phyloP scores from a whole-genome alignment of 2,888 invertebrate genomes.

The Amphipyra tragopoginis region DNA sequence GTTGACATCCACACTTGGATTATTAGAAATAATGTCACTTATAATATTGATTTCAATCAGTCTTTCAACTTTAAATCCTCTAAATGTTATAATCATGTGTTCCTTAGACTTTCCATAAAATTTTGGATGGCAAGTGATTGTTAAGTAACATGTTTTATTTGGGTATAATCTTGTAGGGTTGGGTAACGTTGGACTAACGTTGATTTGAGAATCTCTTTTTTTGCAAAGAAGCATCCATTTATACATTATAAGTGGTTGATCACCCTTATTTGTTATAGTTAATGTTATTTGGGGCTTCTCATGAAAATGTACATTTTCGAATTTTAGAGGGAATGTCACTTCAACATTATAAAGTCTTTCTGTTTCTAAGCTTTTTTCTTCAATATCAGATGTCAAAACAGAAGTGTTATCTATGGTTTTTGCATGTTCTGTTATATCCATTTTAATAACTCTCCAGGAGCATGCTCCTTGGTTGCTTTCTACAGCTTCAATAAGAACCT shows the following conservation, averaged over 20 bases:
- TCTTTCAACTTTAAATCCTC: slow-evolving; percentile 90
- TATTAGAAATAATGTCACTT: slow-evolving; percentile 52
- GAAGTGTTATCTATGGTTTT: slow-evolving; percentile 58
- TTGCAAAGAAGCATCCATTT: slow-evolving; percentile 87
- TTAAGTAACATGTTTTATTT: slow-evolving; percentile 77
- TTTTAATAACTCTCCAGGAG: slow-evolving; percentile 90
- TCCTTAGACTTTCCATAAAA: slow-evolving; percentile 91
- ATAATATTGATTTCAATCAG: slow-evolving; percentile 88
- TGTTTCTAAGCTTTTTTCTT: slow-evolving; percentile 66
- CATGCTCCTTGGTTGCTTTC: slow-evolving; percentile 92
- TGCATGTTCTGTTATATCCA: slow-evolving; percentile 67
- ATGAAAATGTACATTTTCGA: slow-evolving; percentile 83
- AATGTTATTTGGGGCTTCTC: slow-evolving; percentile 66
- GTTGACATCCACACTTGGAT: slow-evolving; percentile 14
- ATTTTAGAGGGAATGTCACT: slow-evolving; percentile 86
- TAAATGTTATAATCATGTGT: slow-evolving; percentile 90
- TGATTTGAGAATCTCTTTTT: slow-evolving; percentile 88
- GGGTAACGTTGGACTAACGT: slow-evolving; percentile 78
- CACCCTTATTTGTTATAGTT: slow-evolving; percentile 82
- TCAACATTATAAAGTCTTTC: slow-evolving; percentile 87
- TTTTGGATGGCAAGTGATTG: slow-evolving; percentile 88
- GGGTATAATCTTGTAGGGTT: slow-evolving; percentile 78
- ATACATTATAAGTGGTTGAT: slow-evolving; percentile 79
- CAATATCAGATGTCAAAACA: slow-evolving; percentile 54
- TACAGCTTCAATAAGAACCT: slow-evolving; percentile 91